Evolutionary conservation across 1,140 invertebrate species (phyloP), one percentile per base, ranked within the genome.

Genomic region (Brachystomella parvula): DNA sequence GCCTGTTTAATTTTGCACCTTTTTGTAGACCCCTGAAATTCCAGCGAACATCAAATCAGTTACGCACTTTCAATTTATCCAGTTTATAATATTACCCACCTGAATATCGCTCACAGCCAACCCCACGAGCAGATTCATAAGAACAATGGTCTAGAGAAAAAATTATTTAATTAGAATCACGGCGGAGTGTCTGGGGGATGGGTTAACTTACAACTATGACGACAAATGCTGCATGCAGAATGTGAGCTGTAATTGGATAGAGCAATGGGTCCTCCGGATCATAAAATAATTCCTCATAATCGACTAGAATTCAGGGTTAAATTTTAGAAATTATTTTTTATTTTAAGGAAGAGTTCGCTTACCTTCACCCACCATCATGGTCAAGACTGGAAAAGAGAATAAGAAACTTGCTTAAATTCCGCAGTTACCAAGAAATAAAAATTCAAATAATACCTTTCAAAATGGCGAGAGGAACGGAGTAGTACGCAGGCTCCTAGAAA

Each of bases 351-450:
- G 24, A 53, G 24, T 53, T 53, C 12, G 49, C 49, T 53, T 26
- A 53, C 49, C 49, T 32, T 63, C 88, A 0, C 90, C 89, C 0
- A 89, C 88, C 89, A 93, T 90, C 89, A 93, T 92, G 49, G 91
- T 87, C 2, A 92, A 83, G 0, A 88, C 88, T 57, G 61, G 3
- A 28, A 39, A 60, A 29, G 9, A 39, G 35, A 39, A 39, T n/a
- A n/a, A n/a, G n/a, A n/a, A n/a, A n/a, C n/a, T n/a, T n/a, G n/a
- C n/a, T n/a, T n/a, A n/a, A n/a, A n/a, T n/a, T 39, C 35, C 35
- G 19, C 19, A 39, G 35, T 6, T 9, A 39, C 6, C 6, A 57
- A 12, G 6, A 57, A 24, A 12, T 12, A 6, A 60, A 35, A 12
- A 60, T 60, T 60, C 24, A 28, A 30, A 30, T 31, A 31, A 6